Percentiles rank a stretch among this genome's conserved stretches.
Conservation (phyloP, 2,797 vertebrate genomes). For the Kryptopterus vitreolus region DNA sequence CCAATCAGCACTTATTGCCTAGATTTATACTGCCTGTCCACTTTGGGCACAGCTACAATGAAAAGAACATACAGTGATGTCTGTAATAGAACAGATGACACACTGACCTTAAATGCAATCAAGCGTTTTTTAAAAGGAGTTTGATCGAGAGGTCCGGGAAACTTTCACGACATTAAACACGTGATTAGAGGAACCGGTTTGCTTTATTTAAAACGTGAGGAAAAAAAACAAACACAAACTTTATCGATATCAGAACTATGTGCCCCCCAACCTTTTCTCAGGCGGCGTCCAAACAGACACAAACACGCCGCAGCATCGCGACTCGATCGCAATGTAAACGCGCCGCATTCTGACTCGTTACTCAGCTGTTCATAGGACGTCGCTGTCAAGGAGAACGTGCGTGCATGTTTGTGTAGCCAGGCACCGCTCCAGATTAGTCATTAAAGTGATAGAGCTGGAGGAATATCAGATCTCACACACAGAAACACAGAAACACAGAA, state of each 20-base stretch:
- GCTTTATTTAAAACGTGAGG: no score
- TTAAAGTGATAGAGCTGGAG: slow-evolving; percentile 12
- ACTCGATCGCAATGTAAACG: slow-evolving; percentile 44
- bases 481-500: no score
- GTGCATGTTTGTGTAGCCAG: slow-evolving; percentile 8
- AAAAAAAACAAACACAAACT: neutral
- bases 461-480: slow-evolving; percentile 54
- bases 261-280: slow-evolving; percentile 15
- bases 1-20: slow-evolving; percentile 32
- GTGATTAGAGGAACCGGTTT: no score
- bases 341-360: slow-evolving; percentile 41
- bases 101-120: neutral
- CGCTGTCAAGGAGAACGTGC: slow-evolving; percentile 23
- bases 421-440: slow-evolving; percentile 22
- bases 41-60: neutral
- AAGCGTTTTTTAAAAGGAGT: neutral
- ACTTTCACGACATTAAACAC: neutral
- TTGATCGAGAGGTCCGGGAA: neutral
- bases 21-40: slow-evolving; percentile 25
- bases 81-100: neutral
- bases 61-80: neutral
- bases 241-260: neutral
- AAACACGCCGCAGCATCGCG: slow-evolving; percentile 43
- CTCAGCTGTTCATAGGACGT: slow-evolving; percentile 45
- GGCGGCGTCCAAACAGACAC: slow-evolving; percentile 22